Conservation (phyloP, 2,888 invertebrate species). For the Drosophila meridiana region DNA sequence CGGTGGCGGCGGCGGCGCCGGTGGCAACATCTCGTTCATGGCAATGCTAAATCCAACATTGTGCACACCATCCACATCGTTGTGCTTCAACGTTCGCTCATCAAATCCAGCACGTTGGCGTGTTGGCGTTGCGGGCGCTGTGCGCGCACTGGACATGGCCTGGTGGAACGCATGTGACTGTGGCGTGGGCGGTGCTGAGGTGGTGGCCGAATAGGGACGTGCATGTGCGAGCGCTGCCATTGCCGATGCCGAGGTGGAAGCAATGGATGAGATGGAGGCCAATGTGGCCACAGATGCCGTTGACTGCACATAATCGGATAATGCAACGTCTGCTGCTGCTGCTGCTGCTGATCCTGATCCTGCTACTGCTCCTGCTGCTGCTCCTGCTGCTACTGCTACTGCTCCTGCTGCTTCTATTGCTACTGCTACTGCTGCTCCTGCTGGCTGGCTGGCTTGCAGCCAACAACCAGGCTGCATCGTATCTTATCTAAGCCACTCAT, state of each 20-base stretch:
- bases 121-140: constrained; percentile 68
- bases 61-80: constrained; percentile 26
- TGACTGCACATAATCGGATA: constrained; percentile 47
- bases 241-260: constrained; percentile 73
- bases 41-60: constrained; percentile 41
- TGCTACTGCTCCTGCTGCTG: constrained; percentile 48
- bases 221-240: constrained; percentile 59
- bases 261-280: constrained; percentile 73
- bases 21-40: constrained; percentile 30
- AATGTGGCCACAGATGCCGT: constrained; percentile 71
- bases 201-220: constrained; percentile 53
- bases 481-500: constrained; percentile 93
- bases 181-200: constrained; percentile 71
- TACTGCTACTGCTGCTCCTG: constrained; percentile 53
- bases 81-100: not conserved
- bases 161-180: constrained; percentile 43
- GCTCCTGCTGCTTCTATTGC: constrained; percentile 34
- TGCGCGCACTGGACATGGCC: constrained; percentile 46
- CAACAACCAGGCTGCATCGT: constrained; percentile 81
- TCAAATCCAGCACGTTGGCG: constrained; percentile 21
- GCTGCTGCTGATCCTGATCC: constrained; percentile 34
- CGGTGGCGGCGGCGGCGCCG: not conserved
- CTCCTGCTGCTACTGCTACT: constrained; percentile 23
- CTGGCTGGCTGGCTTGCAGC: constrained; percentile 73
- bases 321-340: constrained; percentile 14